These are phyloP conservation scores for Pyralis farinalis DNA, from an alignment of 2,888 invertebrate genomes.

Conservation along the genomic window DNA sequence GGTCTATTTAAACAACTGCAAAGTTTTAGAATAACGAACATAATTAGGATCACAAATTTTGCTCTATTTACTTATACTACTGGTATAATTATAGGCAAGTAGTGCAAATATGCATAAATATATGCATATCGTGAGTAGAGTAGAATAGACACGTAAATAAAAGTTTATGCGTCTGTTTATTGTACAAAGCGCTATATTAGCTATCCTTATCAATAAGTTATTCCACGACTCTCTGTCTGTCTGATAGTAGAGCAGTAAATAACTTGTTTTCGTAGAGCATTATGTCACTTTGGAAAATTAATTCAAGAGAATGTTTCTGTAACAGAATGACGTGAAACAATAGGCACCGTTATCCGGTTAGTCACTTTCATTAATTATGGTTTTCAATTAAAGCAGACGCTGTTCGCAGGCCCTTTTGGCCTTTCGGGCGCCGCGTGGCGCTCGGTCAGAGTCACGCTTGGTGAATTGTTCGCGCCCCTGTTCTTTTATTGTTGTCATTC, in stretches of 20 bases:
- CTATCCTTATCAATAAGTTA: slow-evolving; percentile 6
- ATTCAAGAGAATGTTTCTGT: slow-evolving; percentile 1
- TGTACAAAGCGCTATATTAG: slow-evolving; percentile 1
- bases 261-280: slow-evolving; percentile 10
- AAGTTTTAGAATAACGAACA: no score
- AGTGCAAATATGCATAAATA: no score
- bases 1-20: no score
- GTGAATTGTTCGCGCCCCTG: background rate
- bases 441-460: slow-evolving; percentile 3
- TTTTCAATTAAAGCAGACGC: slow-evolving; percentile 40
- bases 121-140: no score
- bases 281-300: background rate
- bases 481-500: slow-evolving; percentile 1
- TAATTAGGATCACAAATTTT: no score
- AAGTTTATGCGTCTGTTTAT: background rate
- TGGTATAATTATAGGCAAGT: no score
- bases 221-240: slow-evolving; percentile 14
- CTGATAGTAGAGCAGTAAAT: slow-evolving; percentile 34
- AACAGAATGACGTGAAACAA: slow-evolving; percentile 19
- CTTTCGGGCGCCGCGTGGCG: background rate
- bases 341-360: slow-evolving; percentile 37
- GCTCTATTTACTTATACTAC: no score
- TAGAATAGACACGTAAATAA: no score
- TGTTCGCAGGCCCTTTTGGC: slow-evolving; percentile 18
- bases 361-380: slow-evolving; percentile 48